phyloP scores from a whole-genome alignment of 2,797 vertebrate species.

The Mormyrus hasselquistii region DNA sequence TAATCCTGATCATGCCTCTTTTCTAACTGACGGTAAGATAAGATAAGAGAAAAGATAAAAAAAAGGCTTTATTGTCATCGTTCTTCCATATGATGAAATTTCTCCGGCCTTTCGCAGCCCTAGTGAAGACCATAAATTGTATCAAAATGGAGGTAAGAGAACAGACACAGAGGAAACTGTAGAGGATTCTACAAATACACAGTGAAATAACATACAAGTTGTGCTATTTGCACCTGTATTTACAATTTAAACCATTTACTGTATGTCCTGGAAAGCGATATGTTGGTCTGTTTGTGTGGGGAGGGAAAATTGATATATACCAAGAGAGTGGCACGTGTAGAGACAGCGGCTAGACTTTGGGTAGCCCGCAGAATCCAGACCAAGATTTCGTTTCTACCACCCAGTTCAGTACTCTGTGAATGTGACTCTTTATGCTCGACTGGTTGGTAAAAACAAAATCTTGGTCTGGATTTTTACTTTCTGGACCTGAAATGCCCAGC shows the following conservation, averaged over 20 bases:
- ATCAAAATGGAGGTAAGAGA: background rate
- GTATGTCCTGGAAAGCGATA: background rate
- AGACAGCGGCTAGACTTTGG: background rate
- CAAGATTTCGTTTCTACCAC: too few species aligned
- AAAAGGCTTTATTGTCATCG: background rate
- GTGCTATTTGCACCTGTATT: background rate
- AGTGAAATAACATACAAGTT: background rate
- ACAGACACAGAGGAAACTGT: background rate
- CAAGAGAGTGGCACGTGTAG: background rate
- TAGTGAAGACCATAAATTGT: background rate
- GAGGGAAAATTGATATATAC: background rate
- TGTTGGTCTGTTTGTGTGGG: background rate
- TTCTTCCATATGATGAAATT: background rate
- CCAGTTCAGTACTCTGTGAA: too few species aligned
- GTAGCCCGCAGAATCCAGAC: background rate
- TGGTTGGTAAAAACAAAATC: too few species aligned
- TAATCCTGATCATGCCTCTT: background rate
- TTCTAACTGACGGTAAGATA: background rate
- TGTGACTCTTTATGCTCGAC: too few species aligned
- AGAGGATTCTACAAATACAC: background rate
- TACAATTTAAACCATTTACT: background rate
- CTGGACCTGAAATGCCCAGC: too few species aligned
- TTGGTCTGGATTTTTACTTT: too few species aligned
- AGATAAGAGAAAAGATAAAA: background rate
- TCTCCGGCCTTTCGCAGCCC: background rate